These are phyloP conservation scores for Dicyrtoma fusca DNA, from an alignment of 2,888 invertebrate species.

Conservation along the genomic window DNA sequence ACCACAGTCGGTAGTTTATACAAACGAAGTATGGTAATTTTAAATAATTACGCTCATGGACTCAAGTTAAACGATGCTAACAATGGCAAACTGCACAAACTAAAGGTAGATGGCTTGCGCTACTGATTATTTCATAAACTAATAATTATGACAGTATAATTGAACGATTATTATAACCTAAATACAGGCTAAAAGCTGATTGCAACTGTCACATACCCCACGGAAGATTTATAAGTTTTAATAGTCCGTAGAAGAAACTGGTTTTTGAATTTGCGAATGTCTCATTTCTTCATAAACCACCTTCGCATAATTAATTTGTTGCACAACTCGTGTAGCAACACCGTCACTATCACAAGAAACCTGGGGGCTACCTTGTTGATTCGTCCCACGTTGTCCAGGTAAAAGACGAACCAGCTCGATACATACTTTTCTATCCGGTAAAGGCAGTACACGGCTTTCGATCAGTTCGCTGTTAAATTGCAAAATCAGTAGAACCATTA, in stretches of 20 bases:
- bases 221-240: slow-evolving; percentile 2
- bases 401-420: slow-evolving; percentile 63
- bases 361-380: slow-evolving; percentile 68
- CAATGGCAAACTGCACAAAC: too few relatives aligned
- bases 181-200: too few relatives aligned
- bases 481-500: neutral
- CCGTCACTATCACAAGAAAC: slow-evolving; percentile 75
- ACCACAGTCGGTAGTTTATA: too few relatives aligned
- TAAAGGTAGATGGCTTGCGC: too few relatives aligned
- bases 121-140: too few relatives aligned
- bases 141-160: too few relatives aligned
- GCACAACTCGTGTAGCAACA: slow-evolving; percentile 72
- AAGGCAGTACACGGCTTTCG: slow-evolving; percentile 67
- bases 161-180: too few relatives aligned
- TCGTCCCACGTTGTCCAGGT: slow-evolving; percentile 57
- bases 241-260: slow-evolving; percentile 24
- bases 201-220: too few relatives aligned
- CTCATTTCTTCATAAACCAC: slow-evolving; percentile 79
- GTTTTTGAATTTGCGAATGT: slow-evolving; percentile 65
- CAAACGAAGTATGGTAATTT: too few relatives aligned
- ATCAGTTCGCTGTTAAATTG: slow-evolving; percentile 65
- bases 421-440: slow-evolving; percentile 60
- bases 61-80: too few relatives aligned
- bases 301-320: slow-evolving; percentile 87
- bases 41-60: too few relatives aligned